Base-by-base conservation (phyloP, 1,140 invertebrate species). In the Cotesia chilonis region DNA sequence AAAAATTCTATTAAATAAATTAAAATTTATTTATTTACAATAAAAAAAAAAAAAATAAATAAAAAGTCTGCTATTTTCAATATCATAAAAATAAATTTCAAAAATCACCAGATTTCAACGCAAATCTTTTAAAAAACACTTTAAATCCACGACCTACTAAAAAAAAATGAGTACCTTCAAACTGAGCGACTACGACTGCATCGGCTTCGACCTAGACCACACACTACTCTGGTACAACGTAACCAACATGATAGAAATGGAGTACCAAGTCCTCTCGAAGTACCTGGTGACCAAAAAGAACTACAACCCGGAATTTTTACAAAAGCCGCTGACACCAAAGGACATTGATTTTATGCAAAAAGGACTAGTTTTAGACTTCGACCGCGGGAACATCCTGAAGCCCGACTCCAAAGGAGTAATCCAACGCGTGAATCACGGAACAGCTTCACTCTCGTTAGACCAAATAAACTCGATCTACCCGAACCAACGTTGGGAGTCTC, bases 151-250 rank as follows among this genome's bases (percentile, higher is more conserved):
- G 28, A 28, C 28, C 28, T 28, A 28, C 28, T 28, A 28, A 28
- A 28, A 28, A 28, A 82, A 67, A n/a, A 86, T 84, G 84, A 76
- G 59, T 74, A n/a, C 7, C 2, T 88, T 92, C 51, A 85, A 78
- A 65, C 89, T 93, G 36, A 84, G 79, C 28, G 87, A 94, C 77
- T 95, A 94, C 79, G 92, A 94, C 78, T 93, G 91, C 70, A 89
- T 94, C 69, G 94, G 94, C 7, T 95, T 95, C 81, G 94, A 95
- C 84, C 85, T 95, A 72, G 94, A 95, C 77, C 91, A 94, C 78
- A 94, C 93, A 1, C 75, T 94, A 37, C 85, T 92, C 36, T 85
- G 88, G 63, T 95, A 94, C 74, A 91, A 93, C 75, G 81, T 94
- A 3, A 87, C 85, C 20, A 88, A 90, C 73, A 84, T 92, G 82